Base-by-base conservation (phyloP, 2,888 invertebrate genomes). In the Temnothorax ravouxi region DNA sequence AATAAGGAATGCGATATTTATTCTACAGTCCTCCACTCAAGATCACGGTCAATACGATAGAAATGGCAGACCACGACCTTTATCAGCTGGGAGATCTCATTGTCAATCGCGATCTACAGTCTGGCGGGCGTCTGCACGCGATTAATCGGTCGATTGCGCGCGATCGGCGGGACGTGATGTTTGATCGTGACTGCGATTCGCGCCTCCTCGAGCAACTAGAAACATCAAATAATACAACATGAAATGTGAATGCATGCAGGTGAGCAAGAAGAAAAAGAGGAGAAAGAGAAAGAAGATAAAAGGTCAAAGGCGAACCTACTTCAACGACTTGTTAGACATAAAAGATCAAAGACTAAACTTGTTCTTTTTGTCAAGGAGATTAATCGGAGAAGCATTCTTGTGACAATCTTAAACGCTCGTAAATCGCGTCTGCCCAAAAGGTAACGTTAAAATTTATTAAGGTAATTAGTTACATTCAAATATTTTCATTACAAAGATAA, bases 331-430 rank as follows among this genome's bases (percentile, higher is more conserved):
- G 44, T 34, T 34, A 34, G 59, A 64, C 84, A 87, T 88, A 13
- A 84, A 84, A 84, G 86, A 89, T 89, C 88, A 89, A 89, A 89
- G 88, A 82, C 83, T 84, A 69, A 41, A 76, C 79, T 71, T 41
- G 72, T 83, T 80, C 54, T 61, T 85, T 86, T 76, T 50, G 83
- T 62, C 86, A 47, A 82, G 61, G 5, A 54, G 69, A 44, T 79
- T 64, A 59, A 18, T 62, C 67, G 67, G 74, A 71, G 76, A 67
- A 77, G 75, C 66, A 84, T 85, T 83, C 83, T 71, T 50, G 41
- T 54, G 29, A 69, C 56, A 82, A 77, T 67, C 82, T 83, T 86
- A 80, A 67, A 72, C 84, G 66, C 69, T 80, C 86, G 67, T 77
- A 82, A 75, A 83, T 87, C 81, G 83, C 66, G 62, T 13, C 13